Percentiles rank a stretch among this genome's conserved stretches.
Evolutionary conservation across 23 tunicate genomes (phyloP).

Genomic region (Phallusia fumigata): DNA sequence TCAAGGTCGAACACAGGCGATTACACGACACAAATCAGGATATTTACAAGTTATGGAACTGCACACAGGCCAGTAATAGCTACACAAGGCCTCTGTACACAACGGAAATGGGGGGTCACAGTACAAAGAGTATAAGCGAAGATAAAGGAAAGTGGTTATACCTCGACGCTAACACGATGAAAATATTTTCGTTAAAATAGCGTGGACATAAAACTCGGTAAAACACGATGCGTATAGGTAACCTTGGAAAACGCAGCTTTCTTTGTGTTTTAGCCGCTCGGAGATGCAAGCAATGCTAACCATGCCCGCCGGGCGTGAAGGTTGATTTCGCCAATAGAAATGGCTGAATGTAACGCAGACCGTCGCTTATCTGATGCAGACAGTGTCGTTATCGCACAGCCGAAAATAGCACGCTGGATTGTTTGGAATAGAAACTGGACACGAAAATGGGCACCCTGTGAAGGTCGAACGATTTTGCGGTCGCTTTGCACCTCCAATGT

Average conservation of each 20-base stretch:
- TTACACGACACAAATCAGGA: not conserved
- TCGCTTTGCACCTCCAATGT: too few relatives aligned
- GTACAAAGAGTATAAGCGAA: slow-evolving; percentile 9
- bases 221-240: not conserved
- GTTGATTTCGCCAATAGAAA: too few relatives aligned
- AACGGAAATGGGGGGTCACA: not conserved
- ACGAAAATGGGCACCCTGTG: slow-evolving; percentile 7
- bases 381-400: not conserved
- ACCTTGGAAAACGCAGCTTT: not conserved
- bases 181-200: not conserved
- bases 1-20: not conserved
- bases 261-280: too few relatives aligned
- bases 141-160: not conserved
- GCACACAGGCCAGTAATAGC: not conserved
- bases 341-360: not conserved
- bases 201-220: slow-evolving; percentile 6
- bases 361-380: slow-evolving; percentile 9
- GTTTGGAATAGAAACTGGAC: not conserved
- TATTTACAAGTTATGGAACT: slow-evolving; percentile 10
- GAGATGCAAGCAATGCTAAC: too few relatives aligned
- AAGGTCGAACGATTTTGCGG: too few relatives aligned
- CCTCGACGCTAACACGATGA: not conserved
- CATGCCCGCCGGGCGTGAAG: too few relatives aligned
- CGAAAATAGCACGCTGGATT: not conserved
- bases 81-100: not conserved